phyloP scores from a whole-genome alignment of 2,797 vertebrate species.

The Hippoglossus hippoglossus region DNA sequence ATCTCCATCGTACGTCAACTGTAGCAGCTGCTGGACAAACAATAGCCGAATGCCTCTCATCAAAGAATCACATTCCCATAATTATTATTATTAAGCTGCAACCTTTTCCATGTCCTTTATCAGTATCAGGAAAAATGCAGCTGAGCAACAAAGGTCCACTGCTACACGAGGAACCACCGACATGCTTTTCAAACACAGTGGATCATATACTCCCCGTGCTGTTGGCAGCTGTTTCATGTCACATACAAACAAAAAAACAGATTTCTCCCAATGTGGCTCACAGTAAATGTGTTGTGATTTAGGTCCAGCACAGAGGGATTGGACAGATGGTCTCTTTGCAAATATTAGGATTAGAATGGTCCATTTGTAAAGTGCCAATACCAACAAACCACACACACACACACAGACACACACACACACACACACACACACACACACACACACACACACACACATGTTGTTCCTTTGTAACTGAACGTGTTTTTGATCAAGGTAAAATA shows the following conservation, averaged over 20 bases:
- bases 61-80: constrained; percentile 7
- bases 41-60: constrained; percentile 11
- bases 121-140: not conserved
- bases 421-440: not conserved
- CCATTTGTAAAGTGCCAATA: constrained; percentile 17
- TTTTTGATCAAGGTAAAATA: constrained; percentile 11
- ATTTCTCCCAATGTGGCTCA: constrained; percentile 24
- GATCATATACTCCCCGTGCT: not conserved
- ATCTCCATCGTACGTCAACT: constrained; percentile 46
- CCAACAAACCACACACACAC: constrained; percentile 1
- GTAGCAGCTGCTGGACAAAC: constrained; percentile 38
- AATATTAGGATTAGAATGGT: constrained; percentile 30
- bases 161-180: not conserved
- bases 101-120: not conserved
- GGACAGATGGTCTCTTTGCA: constrained; percentile 54
- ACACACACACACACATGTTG: no score
- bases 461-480: not conserved
- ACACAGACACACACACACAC: not conserved
- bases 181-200: not conserved
- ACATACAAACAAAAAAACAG: constrained; percentile 6
- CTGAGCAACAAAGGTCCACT: not conserved
- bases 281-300: constrained; percentile 32
- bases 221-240: constrained; percentile 23
- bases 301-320: constrained; percentile 16
- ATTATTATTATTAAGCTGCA: constrained; percentile 14